These are phyloP conservation scores for Glandiceps talaboti DNA, from an alignment of 53 echinoderm and acorn worm species.

Conservation along the genomic window DNA sequence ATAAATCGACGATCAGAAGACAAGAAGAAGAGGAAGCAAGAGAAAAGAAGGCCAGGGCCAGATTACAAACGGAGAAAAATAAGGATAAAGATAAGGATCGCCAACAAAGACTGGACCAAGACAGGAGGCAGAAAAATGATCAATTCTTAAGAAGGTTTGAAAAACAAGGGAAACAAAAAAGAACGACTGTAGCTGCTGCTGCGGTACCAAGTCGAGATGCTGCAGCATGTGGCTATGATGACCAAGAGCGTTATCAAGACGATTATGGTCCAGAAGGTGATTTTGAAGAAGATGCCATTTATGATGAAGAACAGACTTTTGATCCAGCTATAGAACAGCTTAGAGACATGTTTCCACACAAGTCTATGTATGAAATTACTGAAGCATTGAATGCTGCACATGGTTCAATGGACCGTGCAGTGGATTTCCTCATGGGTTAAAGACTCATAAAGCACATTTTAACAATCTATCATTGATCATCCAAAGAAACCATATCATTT, in stretches of 20 bases:
- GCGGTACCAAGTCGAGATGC: neutral
- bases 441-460: too few relatives aligned
- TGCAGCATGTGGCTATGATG: too few relatives aligned
- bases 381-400: neutral
- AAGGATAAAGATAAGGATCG: neutral
- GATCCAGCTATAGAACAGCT: neutral
- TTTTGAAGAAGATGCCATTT: neutral
- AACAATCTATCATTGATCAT: too few relatives aligned
- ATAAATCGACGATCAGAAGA: neutral
- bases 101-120: neutral
- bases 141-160: neutral
- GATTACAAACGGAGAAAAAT: neutral
- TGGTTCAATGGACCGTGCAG: neutral
- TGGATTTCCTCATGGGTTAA: neutral
- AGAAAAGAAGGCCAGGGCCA: neutral
- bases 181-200: neutral
- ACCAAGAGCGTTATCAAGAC: too few relatives aligned
- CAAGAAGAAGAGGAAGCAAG: neutral
- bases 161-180: neutral
- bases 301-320: neutral
- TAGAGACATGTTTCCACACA: neutral
- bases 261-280: neutral
- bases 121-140: neutral
- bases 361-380: neutral
- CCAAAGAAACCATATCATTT: too few relatives aligned